Evolutionary conservation across 92 coral and sea anemone species (phyloP), one percentile per base, ranked within the genome.

Genomic region (Epizoanthus illoricatus): DNA sequence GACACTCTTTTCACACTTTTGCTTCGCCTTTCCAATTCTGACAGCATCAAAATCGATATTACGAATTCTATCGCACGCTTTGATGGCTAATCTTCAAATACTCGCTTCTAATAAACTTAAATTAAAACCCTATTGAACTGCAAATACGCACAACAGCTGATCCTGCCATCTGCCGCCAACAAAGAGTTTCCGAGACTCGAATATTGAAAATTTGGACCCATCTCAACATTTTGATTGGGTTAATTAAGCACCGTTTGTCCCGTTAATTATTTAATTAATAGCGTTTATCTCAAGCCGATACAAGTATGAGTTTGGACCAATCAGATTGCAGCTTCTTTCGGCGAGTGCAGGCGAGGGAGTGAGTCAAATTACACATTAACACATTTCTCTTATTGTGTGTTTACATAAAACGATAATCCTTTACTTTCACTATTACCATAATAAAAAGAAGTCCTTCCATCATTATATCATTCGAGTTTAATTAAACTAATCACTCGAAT

Each of bases 221-320:
- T 92, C 85, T 86, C 90, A 93, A 92, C 92, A 90, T 87, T 90
- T 92, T 89, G 98, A 97, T 97, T 97, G 93, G 97, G 89, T 92
- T 97, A 93, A 93, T 97, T 97, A 94, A 97, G 92, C 88, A 92
- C 90, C 95, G 89, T 97, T 92, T 97, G 94, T 97, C 85, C 88
- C 98, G 88, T 89, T 97, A 97, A 97, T 97, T 97, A 97, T 93
- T 97, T 93, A 91, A 97, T 97, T 97, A 97, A 97, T 94, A 89
- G 90, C 97, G 94, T 94, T 93, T 93, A 96, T 92, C 92, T 91
- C 75, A 80, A 92, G 93, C 90, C 89, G 97, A 90, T 91, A 91
- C 99, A 92, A 90, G 88, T 82, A 69, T 79, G 79, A 42, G 52
- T 23, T 21, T 74, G 21, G 43, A 60, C 99, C 99, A 97, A 97